phyloP scores from a whole-genome alignment of 2,113 vertebrate genomes.

The Podarcis raffonei region DNA sequence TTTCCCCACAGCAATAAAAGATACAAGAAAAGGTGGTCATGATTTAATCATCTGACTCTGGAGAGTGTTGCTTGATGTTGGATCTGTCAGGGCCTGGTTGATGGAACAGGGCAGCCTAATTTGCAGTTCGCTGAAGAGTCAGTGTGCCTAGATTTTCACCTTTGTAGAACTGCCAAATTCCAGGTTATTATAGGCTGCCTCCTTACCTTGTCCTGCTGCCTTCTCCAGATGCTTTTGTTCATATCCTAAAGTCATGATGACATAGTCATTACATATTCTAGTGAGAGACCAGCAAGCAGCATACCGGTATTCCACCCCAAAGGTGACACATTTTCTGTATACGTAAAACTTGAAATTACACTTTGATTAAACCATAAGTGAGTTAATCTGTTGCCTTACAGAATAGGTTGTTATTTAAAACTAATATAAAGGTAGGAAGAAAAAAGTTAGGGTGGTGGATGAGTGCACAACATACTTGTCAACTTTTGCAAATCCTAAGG shows the following conservation, averaged over 20 bases:
- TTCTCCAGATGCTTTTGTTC: not conserved
- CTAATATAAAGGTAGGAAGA: not conserved
- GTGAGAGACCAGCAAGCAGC: not conserved
- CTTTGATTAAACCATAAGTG: not conserved
- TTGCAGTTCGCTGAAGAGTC: not conserved
- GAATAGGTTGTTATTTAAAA: not conserved
- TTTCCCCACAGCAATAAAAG: not conserved
- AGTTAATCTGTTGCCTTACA: not conserved
- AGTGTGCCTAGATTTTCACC: not conserved
- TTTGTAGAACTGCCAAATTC: not conserved
- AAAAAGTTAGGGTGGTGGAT: not conserved
- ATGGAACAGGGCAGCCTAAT: not conserved
- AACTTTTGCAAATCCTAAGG: not conserved
- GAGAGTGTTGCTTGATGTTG: not conserved
- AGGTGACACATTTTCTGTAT: not conserved
- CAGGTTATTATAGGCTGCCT: not conserved
- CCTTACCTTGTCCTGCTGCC: not conserved
- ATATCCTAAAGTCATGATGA: not conserved
- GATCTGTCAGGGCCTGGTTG: not conserved
- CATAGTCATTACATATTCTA: not conserved
- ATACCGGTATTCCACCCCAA: not conserved
- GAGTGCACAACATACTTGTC: not conserved
- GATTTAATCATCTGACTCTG: not conserved
- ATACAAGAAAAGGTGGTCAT: not conserved
- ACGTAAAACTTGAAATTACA: not conserved